Base-by-base conservation (phyloP, 2,888 invertebrate species). In the Drosophila siamana region DNA sequence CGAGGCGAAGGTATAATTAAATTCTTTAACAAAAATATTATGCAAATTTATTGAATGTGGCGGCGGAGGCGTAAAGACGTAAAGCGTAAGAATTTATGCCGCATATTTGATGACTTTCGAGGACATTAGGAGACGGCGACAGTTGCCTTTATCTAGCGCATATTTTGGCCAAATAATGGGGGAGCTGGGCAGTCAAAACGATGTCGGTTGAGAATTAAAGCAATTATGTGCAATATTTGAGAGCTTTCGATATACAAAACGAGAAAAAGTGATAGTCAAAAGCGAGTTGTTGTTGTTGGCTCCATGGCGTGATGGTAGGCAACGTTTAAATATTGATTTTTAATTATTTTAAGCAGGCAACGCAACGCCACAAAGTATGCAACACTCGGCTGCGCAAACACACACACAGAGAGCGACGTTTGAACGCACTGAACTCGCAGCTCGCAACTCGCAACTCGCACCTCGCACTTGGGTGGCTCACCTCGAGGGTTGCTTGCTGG, bases 271-370 rank as follows among this genome's bases (percentile, higher is more conserved):
- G n/a, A n/a, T n/a, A n/a, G n/a, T n/a, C n/a, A n/a, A n/a, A n/a
- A n/a, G n/a, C n/a, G n/a, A n/a, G n/a, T n/a, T n/a, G 22, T 38
- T 54, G 6, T 22, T 13, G 4, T 24, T 36, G 33, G 30, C 26
- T 13, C n/a, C n/a, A n/a, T n/a, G n/a, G n/a, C 19, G 56, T 19
- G n/a, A n/a, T 44, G 52, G 63, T 61, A 61, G 74, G 77, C 70
- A 83, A 59, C 73, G 81, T 73, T 76, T 76, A 80, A 85, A 85
- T 85, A 85, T 88, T 85, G 85, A 85, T 88, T 85, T 85, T 86
- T 74, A 85, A 85, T 85, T 85, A 85, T 86, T 84, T 76, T 82
- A 88, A 88, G 84, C 85, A 86, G 70, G 62, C 64, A 61, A 24
- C 55, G 15, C 70, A 62, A 64, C 73, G 79, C 82, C 82, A 48